phyloP scores from a whole-genome alignment of 2,888 invertebrate genomes.

The Nomada fabriciana region DNA sequence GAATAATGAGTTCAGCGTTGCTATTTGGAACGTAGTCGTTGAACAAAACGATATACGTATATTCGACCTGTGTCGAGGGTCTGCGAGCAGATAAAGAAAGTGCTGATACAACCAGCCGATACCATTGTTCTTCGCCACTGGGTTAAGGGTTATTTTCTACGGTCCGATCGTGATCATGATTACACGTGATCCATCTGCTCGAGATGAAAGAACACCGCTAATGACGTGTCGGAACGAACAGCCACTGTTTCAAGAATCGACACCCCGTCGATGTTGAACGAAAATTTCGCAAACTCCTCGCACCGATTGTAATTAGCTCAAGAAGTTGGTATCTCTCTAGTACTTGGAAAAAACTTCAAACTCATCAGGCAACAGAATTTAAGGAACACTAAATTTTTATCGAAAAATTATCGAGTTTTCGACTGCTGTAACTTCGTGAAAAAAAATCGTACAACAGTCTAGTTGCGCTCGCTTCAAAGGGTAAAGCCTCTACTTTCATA shows the following conservation, averaged over 20 bases:
- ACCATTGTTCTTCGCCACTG: slow-evolving; percentile 17
- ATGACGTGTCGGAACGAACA: slow-evolving; percentile 30
- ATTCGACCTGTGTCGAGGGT: neutral
- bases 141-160: slow-evolving; percentile 51
- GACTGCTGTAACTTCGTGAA: too few relatives aligned
- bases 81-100: slow-evolving; percentile 26
- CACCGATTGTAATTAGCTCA: too few relatives aligned
- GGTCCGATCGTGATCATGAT: slow-evolving; percentile 37
- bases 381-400: too few relatives aligned
- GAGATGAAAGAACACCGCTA: slow-evolving; percentile 27
- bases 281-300: neutral
- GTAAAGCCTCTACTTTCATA: too few relatives aligned
- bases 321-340: too few relatives aligned
- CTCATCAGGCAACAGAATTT: too few relatives aligned
- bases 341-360: too few relatives aligned
- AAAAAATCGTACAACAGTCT: too few relatives aligned
- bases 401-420: too few relatives aligned
- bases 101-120: slow-evolving; percentile 36
- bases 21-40: slow-evolving; percentile 7
- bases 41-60: slow-evolving; percentile 9
- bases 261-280: slow-evolving; percentile 1
- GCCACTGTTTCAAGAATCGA: slow-evolving; percentile 28
- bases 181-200: slow-evolving; percentile 28
- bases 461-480: too few relatives aligned
- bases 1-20: slow-evolving; percentile 2